Evolutionary conservation across 2,797 vertebrate species (phyloP).

Genomic region (Vespertilio murinus): DNA sequence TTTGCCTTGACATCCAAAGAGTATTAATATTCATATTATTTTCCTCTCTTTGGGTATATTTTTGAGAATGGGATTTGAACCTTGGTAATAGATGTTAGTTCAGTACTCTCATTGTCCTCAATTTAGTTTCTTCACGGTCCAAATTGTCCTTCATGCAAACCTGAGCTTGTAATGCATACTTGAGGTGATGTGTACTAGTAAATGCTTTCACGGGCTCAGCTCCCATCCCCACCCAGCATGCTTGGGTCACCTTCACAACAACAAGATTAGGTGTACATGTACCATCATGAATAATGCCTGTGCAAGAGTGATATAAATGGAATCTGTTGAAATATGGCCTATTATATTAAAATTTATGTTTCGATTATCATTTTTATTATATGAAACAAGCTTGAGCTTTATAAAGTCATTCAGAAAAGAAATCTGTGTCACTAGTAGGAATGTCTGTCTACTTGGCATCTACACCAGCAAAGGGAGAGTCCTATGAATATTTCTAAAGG

Average conservation of each 20-base stretch:
- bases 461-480: slow-evolving; percentile 56
- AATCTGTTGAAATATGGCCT: slow-evolving; percentile 92
- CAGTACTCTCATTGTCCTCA: slow-evolving; percentile 83
- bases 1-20: background rate
- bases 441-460: slow-evolving; percentile 65
- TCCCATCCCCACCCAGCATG: slow-evolving; percentile 82
- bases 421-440: slow-evolving; percentile 54
- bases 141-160: slow-evolving; percentile 94
- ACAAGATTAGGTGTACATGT: slow-evolving; percentile 82
- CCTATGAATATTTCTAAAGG: slow-evolving; percentile 36
- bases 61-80: slow-evolving; percentile 71
- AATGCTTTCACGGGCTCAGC: slow-evolving; percentile 78
- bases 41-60: background rate
- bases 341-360: slow-evolving; percentile 90
- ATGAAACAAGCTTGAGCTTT: slow-evolving; percentile 74
- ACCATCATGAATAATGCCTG: slow-evolving; percentile 91
- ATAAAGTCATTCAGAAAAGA: slow-evolving; percentile 77
- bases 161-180: slow-evolving; percentile 87
- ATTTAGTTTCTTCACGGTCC: slow-evolving; percentile 88
- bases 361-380: slow-evolving; percentile 84
- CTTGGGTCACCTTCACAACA: slow-evolving; percentile 87
- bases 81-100: slow-evolving; percentile 19
- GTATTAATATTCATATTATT: slow-evolving; percentile 16
- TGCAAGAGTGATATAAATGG: slow-evolving; percentile 85
- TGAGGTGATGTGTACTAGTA: slow-evolving; percentile 86